Evolutionary conservation across 2,888 invertebrate species (phyloP).

Genomic region (Himalopsyche anomala): DNA sequence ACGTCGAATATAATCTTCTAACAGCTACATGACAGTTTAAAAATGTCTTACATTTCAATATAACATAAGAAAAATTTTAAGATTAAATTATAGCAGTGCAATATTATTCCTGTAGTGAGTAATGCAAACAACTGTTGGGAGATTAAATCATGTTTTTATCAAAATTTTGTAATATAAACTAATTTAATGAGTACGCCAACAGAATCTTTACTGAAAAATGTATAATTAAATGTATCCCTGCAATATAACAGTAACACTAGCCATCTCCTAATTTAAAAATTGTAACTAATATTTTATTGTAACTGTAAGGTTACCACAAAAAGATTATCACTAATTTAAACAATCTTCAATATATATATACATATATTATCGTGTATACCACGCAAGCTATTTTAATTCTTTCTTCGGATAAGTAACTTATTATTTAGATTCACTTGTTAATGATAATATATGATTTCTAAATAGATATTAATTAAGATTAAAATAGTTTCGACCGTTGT

Average conservation of each 20-base stretch:
- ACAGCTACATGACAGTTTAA: too few relatives aligned
- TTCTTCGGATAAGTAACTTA: constrained; percentile 36
- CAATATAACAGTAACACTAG: constrained; percentile 28
- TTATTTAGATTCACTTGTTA: constrained; percentile 38
- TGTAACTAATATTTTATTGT: not conserved
- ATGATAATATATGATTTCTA: constrained; percentile 39
- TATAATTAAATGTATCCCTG: constrained; percentile 39
- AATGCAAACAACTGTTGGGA: too few relatives aligned
- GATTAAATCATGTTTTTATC: too few relatives aligned
- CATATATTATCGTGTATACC: not conserved
- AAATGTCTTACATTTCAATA: too few relatives aligned
- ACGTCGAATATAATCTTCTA: too few relatives aligned
- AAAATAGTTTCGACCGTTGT: constrained; percentile 22
- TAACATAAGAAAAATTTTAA: too few relatives aligned
- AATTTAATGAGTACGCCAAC: too few relatives aligned
- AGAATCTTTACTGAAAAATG: constrained; percentile 17
- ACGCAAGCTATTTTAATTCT: constrained; percentile 15
- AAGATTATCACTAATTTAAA: constrained; percentile 13
- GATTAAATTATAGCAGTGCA: too few relatives aligned
- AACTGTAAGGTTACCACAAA: not conserved
- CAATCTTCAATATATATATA: not conserved
- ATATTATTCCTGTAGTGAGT: too few relatives aligned
- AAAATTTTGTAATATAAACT: too few relatives aligned
- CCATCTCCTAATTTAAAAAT: not conserved
- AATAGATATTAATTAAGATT: constrained; percentile 10